Evolutionary conservation across 2,888 invertebrate species (phyloP), one percentile per base, ranked within the genome.

Genomic region (Drosophila hawaiiensis): DNA sequence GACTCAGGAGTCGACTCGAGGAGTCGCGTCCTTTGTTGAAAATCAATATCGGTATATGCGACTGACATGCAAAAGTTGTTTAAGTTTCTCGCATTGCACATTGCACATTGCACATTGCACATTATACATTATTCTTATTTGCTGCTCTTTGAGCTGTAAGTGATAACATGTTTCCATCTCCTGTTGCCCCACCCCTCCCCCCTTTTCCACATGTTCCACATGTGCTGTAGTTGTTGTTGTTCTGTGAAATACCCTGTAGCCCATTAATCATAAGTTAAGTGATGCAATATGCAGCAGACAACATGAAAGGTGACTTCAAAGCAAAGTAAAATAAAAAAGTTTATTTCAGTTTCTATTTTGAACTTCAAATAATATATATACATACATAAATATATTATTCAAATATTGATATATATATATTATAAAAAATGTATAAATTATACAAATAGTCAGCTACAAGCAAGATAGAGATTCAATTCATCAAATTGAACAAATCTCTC

Each of bases 71-170:
- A 61, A 68, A 83, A 79, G 75, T 73, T 73, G 76, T 76, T 67
- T 76, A 82, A 79, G 72, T 60, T 86, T 84, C 66, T 58, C 37
- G 9, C 55, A 35, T 35, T 69, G 50, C 25, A 37, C 16, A 31
- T 31, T 56, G 22, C n/a, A 10, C 10, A 22, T 43, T 47, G 50
- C 25, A 37, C 16, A 31, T 31, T 56, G 22, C n/a, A 10, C 10
- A 22, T 43, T 47, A 25, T 25, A 9, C 47, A 25, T 47, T 47
- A 9, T 47, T 25, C 25, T 16, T 25, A 25, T 47, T 19, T 35
- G 29, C 53, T 87, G 88, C 76, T 80, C 83, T 87, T 87, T 84
- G 83, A 85, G 85, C 89, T 87, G 90, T 89, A 85, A 85, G 85
- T 87, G 84, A 85, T 85, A 89, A 80, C 65, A 65, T 74, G 81